Base-by-base conservation (phyloP, 2,113 vertebrate genomes). In the Pao palembangensis region DNA sequence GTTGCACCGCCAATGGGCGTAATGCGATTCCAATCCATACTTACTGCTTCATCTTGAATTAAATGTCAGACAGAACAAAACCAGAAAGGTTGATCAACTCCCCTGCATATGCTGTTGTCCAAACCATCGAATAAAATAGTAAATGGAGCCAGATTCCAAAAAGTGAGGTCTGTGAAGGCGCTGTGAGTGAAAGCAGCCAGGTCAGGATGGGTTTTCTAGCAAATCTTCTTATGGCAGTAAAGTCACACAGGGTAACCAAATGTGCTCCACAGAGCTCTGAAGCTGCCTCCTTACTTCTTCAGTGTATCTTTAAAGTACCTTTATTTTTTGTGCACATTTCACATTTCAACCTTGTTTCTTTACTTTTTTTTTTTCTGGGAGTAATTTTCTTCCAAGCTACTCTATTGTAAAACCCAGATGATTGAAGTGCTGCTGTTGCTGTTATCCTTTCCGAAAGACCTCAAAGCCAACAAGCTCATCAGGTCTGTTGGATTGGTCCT, bases 381-480 rank as follows among this genome's bases (percentile, higher is more conserved):
- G 55, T 74, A 18, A 38, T 55, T 67, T 74, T 47, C 50, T 67
- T 70, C 43, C 54, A 25, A 11, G 56, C 18, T 38, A 57, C 50
- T 56, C 54, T 8, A 23, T 64, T 57, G 43, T 69, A 65, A 76
- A 68, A 68, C 55, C 55, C 44, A 56, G 50, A 69, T 81, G 74
- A 65, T 46, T 67, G 65, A 80, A 78, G 75, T 44, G 25, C 48
- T 65, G 43, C 56, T 56, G 51, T 55, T 58, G 72, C 59, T 61
- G 51, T 62, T 71, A 75, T 73, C 68, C 58, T 71, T 79, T 51
- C 53, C 59, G 48, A 21, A 62, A 42, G 44, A 80, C 58, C 62
- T 59, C 58, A 41, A 48, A 64, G 69, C 71, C 55, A 69, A 65
- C 15, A 15, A 64, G 64, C 71, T 73, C 73, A 77, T 79, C 72